Base-by-base conservation (phyloP, 2,888 invertebrate species). In the Scaptomyza flava region DNA sequence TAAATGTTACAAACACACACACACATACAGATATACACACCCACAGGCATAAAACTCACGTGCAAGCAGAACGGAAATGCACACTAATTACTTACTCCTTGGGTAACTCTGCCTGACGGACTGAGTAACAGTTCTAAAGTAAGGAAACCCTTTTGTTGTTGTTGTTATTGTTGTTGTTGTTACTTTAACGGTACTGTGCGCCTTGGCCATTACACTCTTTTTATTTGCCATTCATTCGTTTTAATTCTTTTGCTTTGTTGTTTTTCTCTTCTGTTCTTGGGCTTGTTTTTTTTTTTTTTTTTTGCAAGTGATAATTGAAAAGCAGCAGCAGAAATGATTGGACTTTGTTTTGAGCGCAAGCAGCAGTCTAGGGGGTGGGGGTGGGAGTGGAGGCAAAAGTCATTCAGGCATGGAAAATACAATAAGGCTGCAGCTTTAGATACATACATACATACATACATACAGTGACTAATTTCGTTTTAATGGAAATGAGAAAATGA, bases 41-140 rank as follows among this genome's bases (percentile, higher is more conserved):
- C 57, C 43, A 58, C 34, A 11, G 30, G 14, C 12, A 14, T 1
- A n/a, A 31, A 31, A 17, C 17, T 17, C 43, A 43, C 31, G 46
- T 36, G 9, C 47, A 41, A 42, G 38, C 52, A 41, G 46, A 64
- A 74, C 62, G 82, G 84, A 87, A 82, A 75, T 82, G 87, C 82
- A 87, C 84, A 84, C 84, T 87, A 82, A 82, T 82, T 82, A 82
- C 87, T 82, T 82, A 82, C 81, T 82, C 74, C 69, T 81, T 67
- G 72, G 65, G 46, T 58, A 14, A 4, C 34, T 34, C 33, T 48
- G 48, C 3, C 30, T 46, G 43, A 7, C 43, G 8, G 42, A 42
- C 42, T 23, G 23, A 17, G 23, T 33, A 5, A 4, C 8, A 6
- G 43, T 12, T 23, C 4, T 23, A 23, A 3, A 23, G 46, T 14